Evolutionary conservation across 2,888 invertebrate species (phyloP).

Genomic region (Catocala nupta): DNA sequence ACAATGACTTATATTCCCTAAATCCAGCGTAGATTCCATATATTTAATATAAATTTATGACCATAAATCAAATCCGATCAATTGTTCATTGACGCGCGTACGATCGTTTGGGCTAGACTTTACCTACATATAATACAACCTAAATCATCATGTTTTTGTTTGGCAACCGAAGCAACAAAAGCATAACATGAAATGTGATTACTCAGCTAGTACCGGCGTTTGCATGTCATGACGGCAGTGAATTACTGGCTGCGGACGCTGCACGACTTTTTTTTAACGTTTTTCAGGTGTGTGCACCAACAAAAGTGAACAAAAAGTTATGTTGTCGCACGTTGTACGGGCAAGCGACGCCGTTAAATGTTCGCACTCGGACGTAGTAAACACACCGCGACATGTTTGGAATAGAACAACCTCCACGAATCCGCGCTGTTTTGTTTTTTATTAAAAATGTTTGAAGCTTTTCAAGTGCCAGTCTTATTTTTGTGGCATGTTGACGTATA

Average conservation of each 20-base stretch:
- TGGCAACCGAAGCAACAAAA: constrained; percentile 72
- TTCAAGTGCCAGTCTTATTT: constrained; percentile 15
- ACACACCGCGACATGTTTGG: constrained; percentile 69
- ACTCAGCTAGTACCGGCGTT: constrained; percentile 73
- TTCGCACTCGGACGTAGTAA: constrained; percentile 72
- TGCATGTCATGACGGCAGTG: constrained; percentile 78
- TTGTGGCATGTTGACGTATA: neutral
- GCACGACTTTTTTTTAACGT: constrained; percentile 48
- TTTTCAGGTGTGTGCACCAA: constrained; percentile 73
- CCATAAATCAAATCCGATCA: constrained; percentile 11
- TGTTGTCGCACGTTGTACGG: constrained; percentile 63
- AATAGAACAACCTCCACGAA: constrained; percentile 54
- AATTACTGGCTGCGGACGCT: constrained; percentile 68
- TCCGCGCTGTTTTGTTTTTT: constrained; percentile 24
- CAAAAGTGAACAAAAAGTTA: constrained; percentile 76
- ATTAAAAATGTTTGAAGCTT: constrained; percentile 21
- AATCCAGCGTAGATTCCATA: too few species aligned
- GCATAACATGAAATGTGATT: constrained; percentile 82
- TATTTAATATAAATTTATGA: neutral
- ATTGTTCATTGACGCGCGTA: neutral
- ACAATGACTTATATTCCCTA: too few species aligned
- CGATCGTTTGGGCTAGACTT: constrained; percentile 9
- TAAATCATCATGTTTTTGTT: constrained; percentile 75
- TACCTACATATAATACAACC: constrained; percentile 60
- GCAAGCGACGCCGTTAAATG: constrained; percentile 68